Conservation (phyloP, 2,113 vertebrate species). For the Capreolus pygargus region DNA sequence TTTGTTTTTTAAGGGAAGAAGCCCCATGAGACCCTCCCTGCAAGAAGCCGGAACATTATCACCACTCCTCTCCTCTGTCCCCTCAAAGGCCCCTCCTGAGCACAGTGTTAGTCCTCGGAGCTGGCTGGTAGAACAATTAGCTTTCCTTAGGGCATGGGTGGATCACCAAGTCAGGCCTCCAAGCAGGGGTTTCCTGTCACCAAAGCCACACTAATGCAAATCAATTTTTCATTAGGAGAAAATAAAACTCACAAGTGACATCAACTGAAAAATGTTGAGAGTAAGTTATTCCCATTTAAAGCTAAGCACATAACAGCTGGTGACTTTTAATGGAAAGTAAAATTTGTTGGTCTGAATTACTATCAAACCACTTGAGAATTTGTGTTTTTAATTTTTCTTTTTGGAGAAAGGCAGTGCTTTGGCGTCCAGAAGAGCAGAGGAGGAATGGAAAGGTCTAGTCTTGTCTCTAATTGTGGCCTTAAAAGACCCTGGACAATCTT, state of each 20-base stretch:
- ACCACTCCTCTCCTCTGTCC: background rate
- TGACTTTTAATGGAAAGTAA: slow-evolving; percentile 76
- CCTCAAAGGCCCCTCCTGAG: background rate
- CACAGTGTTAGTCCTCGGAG: background rate
- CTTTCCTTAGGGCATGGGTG: slow-evolving; percentile 49
- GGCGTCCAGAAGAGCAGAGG: slow-evolving; percentile 60
- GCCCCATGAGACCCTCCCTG: background rate
- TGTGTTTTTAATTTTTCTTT: slow-evolving; percentile 78
- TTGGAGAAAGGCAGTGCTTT: slow-evolving; percentile 46
- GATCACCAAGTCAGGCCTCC: slow-evolving; percentile 63
- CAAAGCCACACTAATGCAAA: slow-evolving; percentile 59
- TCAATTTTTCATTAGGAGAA: slow-evolving; percentile 73
- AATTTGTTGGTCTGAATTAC: slow-evolving; percentile 66
- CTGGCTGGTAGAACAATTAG: slow-evolving; percentile 60
- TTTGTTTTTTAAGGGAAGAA: background rate
- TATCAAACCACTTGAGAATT: slow-evolving; percentile 71
- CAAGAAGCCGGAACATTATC: background rate
- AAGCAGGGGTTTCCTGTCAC: slow-evolving; percentile 74
- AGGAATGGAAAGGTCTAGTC: slow-evolving; percentile 60
- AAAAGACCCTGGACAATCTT: slow-evolving; percentile 61
- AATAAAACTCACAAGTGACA: slow-evolving; percentile 75
- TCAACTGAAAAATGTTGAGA: slow-evolving; percentile 71
- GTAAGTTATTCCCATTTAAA: slow-evolving; percentile 74
- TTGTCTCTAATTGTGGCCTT: slow-evolving; percentile 57
- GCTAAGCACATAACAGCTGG: slow-evolving; percentile 65